Base-by-base conservation (phyloP, 2,888 invertebrate genomes). In the Notocelia uddmanniana region DNA sequence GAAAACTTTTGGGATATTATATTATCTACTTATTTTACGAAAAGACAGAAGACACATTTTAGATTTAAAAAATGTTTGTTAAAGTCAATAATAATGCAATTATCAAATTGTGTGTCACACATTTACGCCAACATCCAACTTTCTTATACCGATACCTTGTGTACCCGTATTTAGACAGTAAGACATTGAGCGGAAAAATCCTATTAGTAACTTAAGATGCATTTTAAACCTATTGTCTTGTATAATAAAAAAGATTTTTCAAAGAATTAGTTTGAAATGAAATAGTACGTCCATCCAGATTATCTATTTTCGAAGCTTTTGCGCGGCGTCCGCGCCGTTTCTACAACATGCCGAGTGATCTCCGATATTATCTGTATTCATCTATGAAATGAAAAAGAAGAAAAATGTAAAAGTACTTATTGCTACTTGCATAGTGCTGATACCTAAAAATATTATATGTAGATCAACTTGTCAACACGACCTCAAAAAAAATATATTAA, bases 271-370 rank as follows among this genome's bases (percentile, higher is more conserved):
- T 71, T 60, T 67, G 34, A 60, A 71, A 66, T 71, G 60, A 67
- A 55, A 81, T 79, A 74, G 78, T 74, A 73, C 78, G 75, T 77
- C 76, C 79, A 78, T 77, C 76, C 79, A 78, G 76, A 66, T 57
- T 59, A 63, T 80, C 82, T 85, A 85, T 85, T 85, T 85, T 78
- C 41, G 80, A 80, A 74, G 75, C 74, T 79, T 80, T 80, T 76
- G 77, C 79, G 76, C 76, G 78, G 76, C 69, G 63, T 74, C 63
- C 64, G 62, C 74, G 73, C 59, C 58, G 50, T 54, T 69, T 72
- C 59, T 54, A 52, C 55, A 55, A 64, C 66, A 70, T 52, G 31
- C 57, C 70, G 69, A 15, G 15, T 45, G n/a, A 45, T 45, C 45
- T 45, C 15, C 45, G 45, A n/a, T 6, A 45, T n/a, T n/a, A 45